phyloP scores from a whole-genome alignment of 2,888 invertebrate species.

The Nephrocerus scutellatus region DNA sequence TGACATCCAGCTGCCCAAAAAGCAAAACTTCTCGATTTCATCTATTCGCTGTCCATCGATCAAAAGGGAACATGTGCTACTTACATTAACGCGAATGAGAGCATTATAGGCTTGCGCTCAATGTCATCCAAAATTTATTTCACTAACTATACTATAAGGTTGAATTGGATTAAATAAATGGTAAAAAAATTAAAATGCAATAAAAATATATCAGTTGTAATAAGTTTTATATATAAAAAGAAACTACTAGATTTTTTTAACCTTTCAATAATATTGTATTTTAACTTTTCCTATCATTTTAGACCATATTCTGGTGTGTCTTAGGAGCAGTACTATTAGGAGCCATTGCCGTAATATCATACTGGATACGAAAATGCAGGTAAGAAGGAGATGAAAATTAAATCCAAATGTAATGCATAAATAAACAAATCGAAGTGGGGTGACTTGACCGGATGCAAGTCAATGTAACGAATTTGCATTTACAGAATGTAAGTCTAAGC shows the following conservation, averaged over 20 bases:
- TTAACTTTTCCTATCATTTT: slow-evolving; percentile 23
- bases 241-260: neutral
- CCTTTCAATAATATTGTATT: neutral
- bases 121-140: too few relatives aligned
- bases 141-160: too few relatives aligned
- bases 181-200: slow-evolving; percentile 19
- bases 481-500: slow-evolving; percentile 1
- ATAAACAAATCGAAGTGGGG: slow-evolving; percentile 5
- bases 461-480: slow-evolving; percentile 15
- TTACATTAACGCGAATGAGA: too few relatives aligned
- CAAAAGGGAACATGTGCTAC: too few relatives aligned
- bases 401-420: neutral
- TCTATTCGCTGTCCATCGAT: too few relatives aligned
- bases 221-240: neutral
- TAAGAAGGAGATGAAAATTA: slow-evolving; percentile 26
- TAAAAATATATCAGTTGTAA: neutral
- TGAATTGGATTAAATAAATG: slow-evolving; percentile 17
- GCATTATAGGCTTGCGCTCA: too few relatives aligned
- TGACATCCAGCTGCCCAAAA: too few relatives aligned
- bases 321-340: slow-evolving; percentile 46
- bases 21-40: too few relatives aligned
- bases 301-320: slow-evolving; percentile 48
- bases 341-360: slow-evolving; percentile 47
- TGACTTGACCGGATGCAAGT: slow-evolving; percentile 16
- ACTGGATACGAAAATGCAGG: slow-evolving; percentile 50